Base-by-base conservation (phyloP, 2,888 invertebrate species). In the Cheilosia pagana region DNA sequence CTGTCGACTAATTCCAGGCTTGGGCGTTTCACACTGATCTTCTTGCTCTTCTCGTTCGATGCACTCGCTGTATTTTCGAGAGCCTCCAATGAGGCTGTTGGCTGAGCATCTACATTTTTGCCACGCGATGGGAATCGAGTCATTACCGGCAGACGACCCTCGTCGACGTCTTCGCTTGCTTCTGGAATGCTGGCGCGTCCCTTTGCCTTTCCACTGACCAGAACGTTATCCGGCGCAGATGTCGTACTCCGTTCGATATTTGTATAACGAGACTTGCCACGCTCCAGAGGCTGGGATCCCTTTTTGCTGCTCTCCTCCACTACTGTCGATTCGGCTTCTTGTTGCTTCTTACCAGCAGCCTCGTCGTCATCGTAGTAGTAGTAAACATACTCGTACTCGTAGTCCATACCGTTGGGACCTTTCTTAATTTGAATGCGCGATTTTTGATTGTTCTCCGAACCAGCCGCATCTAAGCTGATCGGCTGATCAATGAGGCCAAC, bases 381-480 rank as follows among this genome's bases (percentile, higher is more conserved):
- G 89, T 97, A 97, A 28, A 97, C 96, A 89, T 97, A 97, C 90
- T 97, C 97, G 89, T 97, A 97, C 91, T 97, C 97, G 89, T 97
- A 97, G 89, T 97, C 97, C 91, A 97, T 95, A 1, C 97, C 97
- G 89, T 97, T 97, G 1, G 96, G 96, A 14, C 96, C 97, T 89
- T 97, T 97, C 89, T 97, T 96, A 39, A 97, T 95, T 93, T 97
- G 95, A 87, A 96, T 95, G 81, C 95, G 93, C 0, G 96, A 95
- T 87, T 95, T 94, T 82, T 94, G 94, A 86, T 93, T 94, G 88
- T 94, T 95, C 89, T 95, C 95, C 19, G 95, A 94, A 0, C 95
- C 95, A 48, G 95, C 95, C 1, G 94, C 93, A 83, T 94, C 94
- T 23, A 95, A 90, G 65, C 93, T 93, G n/a, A 93, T 91, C 62